A percentile compares a stretch with the other conserved stretches of the same genome.
Conservation (phyloP, 2,888 invertebrate species). For the Cancer borealis region DNA sequence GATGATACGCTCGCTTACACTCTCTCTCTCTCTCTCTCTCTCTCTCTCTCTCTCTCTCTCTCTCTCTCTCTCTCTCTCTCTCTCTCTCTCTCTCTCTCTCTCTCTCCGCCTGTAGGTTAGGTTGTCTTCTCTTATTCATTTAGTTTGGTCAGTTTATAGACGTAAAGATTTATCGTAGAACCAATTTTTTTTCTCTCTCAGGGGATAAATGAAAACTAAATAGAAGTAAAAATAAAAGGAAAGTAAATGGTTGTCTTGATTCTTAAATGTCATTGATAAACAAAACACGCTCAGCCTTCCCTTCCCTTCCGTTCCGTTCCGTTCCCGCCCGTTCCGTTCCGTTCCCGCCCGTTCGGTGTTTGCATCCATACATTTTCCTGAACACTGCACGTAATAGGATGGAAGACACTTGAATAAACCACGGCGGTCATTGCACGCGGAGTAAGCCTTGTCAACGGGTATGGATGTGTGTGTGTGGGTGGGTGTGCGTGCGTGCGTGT, state of each 20-base stretch:
- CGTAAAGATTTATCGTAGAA: too few species aligned
- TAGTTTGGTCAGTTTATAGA: too few species aligned
- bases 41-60: too few species aligned
- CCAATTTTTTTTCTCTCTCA: too few species aligned
- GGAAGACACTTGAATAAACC: not conserved
- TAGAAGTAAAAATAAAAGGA: not conserved
- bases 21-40: not conserved
- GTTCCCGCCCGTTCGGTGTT: slow-evolving; percentile 1
- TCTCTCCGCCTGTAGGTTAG: too few species aligned
- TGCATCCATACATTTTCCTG: not conserved
- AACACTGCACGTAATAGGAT: not conserved
- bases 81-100: too few species aligned
- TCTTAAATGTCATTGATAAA: not conserved
- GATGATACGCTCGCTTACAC: not conserved
- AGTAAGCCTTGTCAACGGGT: not conserved
- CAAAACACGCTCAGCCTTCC: not conserved
- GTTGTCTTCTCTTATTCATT: too few species aligned
- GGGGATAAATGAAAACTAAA: not conserved
- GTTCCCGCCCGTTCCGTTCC: not conserved
- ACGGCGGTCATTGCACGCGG: not conserved
- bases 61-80: not conserved
- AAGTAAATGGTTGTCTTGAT: not conserved
- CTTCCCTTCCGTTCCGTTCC: not conserved
- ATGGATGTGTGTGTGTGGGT: too few species aligned
- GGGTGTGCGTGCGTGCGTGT: too few species aligned